Evolutionary conservation across 1,140 invertebrate species (phyloP), one percentile per base, ranked within the genome.

Genomic region (Drosophila bocki): DNA sequence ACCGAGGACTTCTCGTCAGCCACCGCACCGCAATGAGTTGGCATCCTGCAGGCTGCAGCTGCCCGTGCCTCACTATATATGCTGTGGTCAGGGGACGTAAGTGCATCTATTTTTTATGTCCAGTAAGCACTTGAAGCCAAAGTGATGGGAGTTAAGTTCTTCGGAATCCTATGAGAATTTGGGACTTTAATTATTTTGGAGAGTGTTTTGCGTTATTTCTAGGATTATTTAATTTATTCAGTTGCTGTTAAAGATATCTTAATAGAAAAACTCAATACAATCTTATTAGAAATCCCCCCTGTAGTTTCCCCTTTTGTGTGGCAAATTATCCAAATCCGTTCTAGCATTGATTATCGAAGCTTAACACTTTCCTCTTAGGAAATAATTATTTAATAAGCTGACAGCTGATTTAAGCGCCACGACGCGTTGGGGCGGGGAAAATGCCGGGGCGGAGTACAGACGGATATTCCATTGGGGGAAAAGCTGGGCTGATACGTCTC

Each of bases 331-430:
- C 22, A 63, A 61, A 37, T 69, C 32, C 19, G 33, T 39, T 51
- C 9, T 12, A 29, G 32, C 19, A 44, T 26, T 45, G 56, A 45
- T 67, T 56, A 42, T 12, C 50, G 29, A 19, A 47, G 32, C 67
- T 45, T 17, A 56, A 45, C 67, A 69, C 62, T 47, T 22, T 13
- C 39, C 51, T 22, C 50, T 42, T 32, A 51, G 77, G 62, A 63
- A 57, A 90, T 90, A 75, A 88, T 90, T 88, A 88, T 85, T 85
- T 85, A 90, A 85, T 88, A 88, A 88, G 84, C 81, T 78, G 81
- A 81, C 84, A 90, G 85, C 74, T 90, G 85, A 90, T 90, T 90
- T 76, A 90, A 88, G 74, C 72, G 41, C 71, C 78, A 65, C 59
- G 29, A 59, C 60, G 48, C 48, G 26, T 74, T 56, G 48, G 61